Evolutionary conservation across 2,888 invertebrate species (phyloP).

Genomic region (Caenorhabditis virilis): DNA sequence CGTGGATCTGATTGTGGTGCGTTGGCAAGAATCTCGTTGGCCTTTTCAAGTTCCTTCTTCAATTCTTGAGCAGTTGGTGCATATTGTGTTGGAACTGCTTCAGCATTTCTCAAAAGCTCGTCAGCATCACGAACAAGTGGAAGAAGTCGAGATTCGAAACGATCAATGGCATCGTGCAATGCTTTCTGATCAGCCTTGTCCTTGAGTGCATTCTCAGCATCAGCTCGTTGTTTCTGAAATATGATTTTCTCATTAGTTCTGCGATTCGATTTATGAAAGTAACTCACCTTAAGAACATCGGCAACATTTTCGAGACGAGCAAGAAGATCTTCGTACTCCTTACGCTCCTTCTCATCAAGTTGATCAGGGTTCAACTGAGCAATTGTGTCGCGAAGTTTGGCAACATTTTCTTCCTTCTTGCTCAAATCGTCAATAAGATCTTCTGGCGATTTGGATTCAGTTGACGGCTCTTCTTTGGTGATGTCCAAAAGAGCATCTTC

Average conservation of each 20-base stretch:
- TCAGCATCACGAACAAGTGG: conserved; percentile 36
- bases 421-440: conserved; percentile 22
- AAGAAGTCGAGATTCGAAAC: conserved; percentile 28
- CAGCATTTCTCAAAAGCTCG: conserved; percentile 33
- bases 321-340: conserved; percentile 37
- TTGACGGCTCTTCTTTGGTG: not conserved
- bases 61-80: conserved; percentile 34
- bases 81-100: conserved; percentile 42
- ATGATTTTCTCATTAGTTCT: not conserved
- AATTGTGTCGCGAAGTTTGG: conserved; percentile 24
- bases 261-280: not conserved
- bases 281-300: conserved; percentile 33
- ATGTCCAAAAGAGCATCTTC: conserved; percentile 25
- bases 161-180: conserved; percentile 35
- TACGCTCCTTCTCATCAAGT: conserved; percentile 35
- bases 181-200: conserved; percentile 39
- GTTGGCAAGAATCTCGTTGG: conserved; percentile 3
- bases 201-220: conserved; percentile 32
- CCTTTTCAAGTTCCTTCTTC: conserved; percentile 22
- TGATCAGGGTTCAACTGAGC: conserved; percentile 20
- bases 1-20: conserved; percentile 4
- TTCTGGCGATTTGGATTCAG: conserved; percentile 10
- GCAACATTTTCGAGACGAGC: conserved; percentile 39
- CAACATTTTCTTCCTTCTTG: conserved; percentile 22
- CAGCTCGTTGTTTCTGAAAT: conserved; percentile 36